Percentiles rank a stretch among this genome's conserved stretches.
Conservation (phyloP, 1,140 invertebrate species). For the Calliphora vicina region DNA sequence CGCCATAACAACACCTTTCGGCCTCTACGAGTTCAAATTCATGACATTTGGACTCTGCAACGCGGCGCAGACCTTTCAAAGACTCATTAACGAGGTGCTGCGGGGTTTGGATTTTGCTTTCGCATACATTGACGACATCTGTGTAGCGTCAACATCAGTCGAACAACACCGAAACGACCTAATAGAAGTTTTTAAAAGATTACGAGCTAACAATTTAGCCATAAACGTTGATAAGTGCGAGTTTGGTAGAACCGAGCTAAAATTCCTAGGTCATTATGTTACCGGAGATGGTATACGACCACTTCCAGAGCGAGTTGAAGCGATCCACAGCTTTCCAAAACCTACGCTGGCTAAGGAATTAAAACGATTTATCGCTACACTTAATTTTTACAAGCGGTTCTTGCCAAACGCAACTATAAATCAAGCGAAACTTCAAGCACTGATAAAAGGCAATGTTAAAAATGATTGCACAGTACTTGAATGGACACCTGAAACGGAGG, state of each 20-base stretch:
- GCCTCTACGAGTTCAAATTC: slow-evolving; percentile 40
- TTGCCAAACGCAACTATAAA: not conserved
- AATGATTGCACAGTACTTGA: not conserved
- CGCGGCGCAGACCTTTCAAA: slow-evolving; percentile 62
- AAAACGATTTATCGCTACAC: not conserved
- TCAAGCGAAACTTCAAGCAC: not conserved
- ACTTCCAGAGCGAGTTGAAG: not conserved
- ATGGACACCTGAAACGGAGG: not conserved
- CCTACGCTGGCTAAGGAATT: not conserved
- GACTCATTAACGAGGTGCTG: slow-evolving; percentile 64
- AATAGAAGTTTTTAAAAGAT: slow-evolving; percentile 41
- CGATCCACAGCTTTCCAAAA: not conserved
- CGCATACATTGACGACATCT: slow-evolving; percentile 63
- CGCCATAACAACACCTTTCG: slow-evolving; percentile 57
- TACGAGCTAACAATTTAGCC: slow-evolving; percentile 52
- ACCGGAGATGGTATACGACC: not conserved
- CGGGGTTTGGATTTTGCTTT: slow-evolving; percentile 57
- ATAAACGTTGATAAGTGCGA: slow-evolving; percentile 55
- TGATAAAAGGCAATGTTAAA: not conserved
- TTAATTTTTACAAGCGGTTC: slow-evolving; percentile 30
- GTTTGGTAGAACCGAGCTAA: slow-evolving; percentile 39
- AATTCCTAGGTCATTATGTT: slow-evolving; percentile 33
- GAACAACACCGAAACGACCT: slow-evolving; percentile 53
- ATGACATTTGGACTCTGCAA: slow-evolving; percentile 59
- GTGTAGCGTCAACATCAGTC: slow-evolving; percentile 59